These are phyloP conservation scores for Andricus curvator DNA, from an alignment of 2,888 invertebrate species.

Conservation along the genomic window DNA sequence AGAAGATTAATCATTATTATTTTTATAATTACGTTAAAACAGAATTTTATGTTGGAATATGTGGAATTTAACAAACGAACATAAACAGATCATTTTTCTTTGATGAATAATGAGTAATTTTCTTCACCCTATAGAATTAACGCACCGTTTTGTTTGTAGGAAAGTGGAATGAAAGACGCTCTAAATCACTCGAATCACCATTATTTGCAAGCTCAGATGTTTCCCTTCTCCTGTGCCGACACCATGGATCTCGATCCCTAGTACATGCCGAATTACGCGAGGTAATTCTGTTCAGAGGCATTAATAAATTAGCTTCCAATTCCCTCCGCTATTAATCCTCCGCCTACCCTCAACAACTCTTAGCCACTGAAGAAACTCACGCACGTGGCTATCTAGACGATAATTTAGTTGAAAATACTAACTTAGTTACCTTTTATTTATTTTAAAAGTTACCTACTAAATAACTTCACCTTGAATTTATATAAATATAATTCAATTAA, in stretches of 20 bases:
- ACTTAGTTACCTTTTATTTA: background rate
- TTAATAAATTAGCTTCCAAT: constrained; percentile 71
- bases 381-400: background rate
- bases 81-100: too few relatives aligned
- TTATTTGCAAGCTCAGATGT: constrained; percentile 40
- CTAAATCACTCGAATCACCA: constrained; percentile 34
- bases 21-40: too few relatives aligned
- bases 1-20: too few relatives aligned
- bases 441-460: background rate
- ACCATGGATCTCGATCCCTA: constrained; percentile 39
- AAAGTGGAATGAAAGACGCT: constrained; percentile 6
- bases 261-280: constrained; percentile 59
- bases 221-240: constrained; percentile 37
- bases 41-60: too few relatives aligned
- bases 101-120: too few relatives aligned
- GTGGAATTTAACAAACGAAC: too few relatives aligned
- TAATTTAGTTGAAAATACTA: constrained; percentile 15
- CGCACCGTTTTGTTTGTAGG: background rate
- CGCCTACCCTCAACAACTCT: constrained; percentile 47
- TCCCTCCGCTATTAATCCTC: constrained; percentile 67
- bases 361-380: background rate
- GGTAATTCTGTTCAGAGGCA: constrained; percentile 66
- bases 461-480: background rate
- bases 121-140: too few relatives aligned
- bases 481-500: background rate